These are phyloP conservation scores for Epinephelus cyanopodus DNA, from an alignment of 2,113 vertebrate species.

Conservation along the genomic window DNA sequence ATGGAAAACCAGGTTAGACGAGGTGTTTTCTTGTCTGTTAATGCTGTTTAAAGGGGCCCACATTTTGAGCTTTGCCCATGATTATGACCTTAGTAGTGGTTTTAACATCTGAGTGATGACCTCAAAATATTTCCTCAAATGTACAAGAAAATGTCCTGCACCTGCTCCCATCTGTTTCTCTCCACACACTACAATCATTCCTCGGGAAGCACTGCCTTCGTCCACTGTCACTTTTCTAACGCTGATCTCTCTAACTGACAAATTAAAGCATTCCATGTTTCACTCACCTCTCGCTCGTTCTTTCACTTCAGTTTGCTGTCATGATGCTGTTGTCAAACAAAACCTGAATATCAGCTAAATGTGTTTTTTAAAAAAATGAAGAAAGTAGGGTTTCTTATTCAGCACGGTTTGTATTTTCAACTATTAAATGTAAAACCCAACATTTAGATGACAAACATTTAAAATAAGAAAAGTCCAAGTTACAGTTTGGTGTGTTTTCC, in stretches of 20 bases:
- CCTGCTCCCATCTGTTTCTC: constrained; percentile 46
- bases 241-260: constrained; percentile 82
- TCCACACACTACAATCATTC: constrained; percentile 58
- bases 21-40: neutral
- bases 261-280: constrained; percentile 84
- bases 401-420: constrained; percentile 36
- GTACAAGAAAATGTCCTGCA: constrained; percentile 18
- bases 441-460: neutral
- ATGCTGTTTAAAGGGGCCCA: neutral
- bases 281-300: constrained; percentile 24
- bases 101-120: neutral
- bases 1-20: neutral
- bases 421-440: neutral
- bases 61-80: neutral
- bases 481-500: neutral
- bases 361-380: neutral
- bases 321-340: neutral
- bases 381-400: neutral
- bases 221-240: constrained; percentile 81
- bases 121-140: neutral
- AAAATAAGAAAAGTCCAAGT: constrained; percentile 14
- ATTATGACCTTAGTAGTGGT: neutral
- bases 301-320: neutral
- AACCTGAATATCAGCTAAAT: neutral
- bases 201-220: constrained; percentile 66